phyloP scores from a whole-genome alignment of 2,888 invertebrate genomes.

The Conomelus anceps region DNA sequence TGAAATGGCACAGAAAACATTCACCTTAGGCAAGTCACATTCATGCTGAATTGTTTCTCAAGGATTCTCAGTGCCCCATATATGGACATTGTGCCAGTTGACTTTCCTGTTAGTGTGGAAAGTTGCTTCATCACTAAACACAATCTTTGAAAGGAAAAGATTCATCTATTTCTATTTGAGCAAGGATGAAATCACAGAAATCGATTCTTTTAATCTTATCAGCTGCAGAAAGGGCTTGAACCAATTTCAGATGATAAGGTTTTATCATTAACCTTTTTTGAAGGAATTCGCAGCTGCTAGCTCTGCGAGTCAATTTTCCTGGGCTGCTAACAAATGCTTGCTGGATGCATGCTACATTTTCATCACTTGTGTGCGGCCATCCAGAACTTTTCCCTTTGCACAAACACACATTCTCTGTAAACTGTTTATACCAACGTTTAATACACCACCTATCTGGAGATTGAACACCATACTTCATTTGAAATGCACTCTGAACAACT shows the following conservation, averaged over 20 bases:
- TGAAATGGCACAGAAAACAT: constrained; percentile 23
- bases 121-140: constrained; percentile 20
- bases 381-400: constrained; percentile 16
- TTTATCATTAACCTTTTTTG: background rate
- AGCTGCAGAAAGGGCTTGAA: background rate
- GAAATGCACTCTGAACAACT: constrained; percentile 10
- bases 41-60: constrained; percentile 11
- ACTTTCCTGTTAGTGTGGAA: constrained; percentile 14
- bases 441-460: constrained; percentile 17
- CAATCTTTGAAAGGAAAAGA: constrained; percentile 19
- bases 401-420: constrained; percentile 18
- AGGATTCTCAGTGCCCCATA: constrained; percentile 17
- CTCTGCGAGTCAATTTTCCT: constrained; percentile 15
- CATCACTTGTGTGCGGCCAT: constrained; percentile 15
- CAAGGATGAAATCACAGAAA: no score
- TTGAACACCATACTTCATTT: constrained; percentile 12
- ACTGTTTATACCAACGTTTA: constrained; percentile 18
- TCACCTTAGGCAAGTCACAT: constrained; percentile 17
- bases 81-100: constrained; percentile 15
- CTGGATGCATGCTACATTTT: constrained; percentile 15
- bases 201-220: background rate
- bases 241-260: background rate
- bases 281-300: background rate
- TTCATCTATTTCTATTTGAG: no score
- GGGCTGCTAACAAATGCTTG: constrained; percentile 17